Evolutionary conservation across 2,113 vertebrate genomes (phyloP), one percentile per base, ranked within the genome.

Genomic region (Aix galericulata): DNA sequence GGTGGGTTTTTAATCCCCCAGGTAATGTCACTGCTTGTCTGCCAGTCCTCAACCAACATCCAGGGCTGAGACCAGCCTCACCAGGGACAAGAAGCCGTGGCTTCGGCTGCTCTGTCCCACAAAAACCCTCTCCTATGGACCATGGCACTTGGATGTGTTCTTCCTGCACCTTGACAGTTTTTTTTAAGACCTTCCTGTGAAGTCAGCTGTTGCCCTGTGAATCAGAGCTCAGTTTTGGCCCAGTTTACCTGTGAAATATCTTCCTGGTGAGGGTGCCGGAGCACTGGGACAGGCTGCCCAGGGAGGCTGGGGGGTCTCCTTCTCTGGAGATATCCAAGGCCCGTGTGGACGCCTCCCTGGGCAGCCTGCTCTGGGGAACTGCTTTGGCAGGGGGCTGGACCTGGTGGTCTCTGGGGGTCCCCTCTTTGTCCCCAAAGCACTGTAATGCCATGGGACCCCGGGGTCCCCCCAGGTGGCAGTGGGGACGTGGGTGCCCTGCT

Each of bases 401-500:
- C 44, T 4, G 44, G 20, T 9, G 44, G 46, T 21, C 46, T 46
- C 46, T 21, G 9, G 46, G 46, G 46, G 9, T 46, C 46, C 18
- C 40, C 5, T 40, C 40, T 40, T 40, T 17, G 74, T 60, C 32
- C 48, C 77, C 88, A 29, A 29, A 3, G 40, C 8, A 6, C 46
- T 20, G 18, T 21, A 46, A 46, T 9, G 20, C 15, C 18, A 9
- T 10, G 46, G 9, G 18, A 21, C 18, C 46, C 46, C 46, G 9
- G 46, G 46, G 46, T 46, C 46, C 18, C 46, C 18, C 18, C 50
- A 3, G 42, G 38, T 6, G 58, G 46, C 5, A 67, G 36, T 14
- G 10, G 86, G 4, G 5, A 27, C 2, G n/a, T 0, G 6, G n/a
- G 68, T 13, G 1, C 1, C 53, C 14, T 5, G 55, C 38, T 13